Evolutionary conservation across 2,113 vertebrate genomes (phyloP).

Genomic region (Elephantulus edwardii): DNA sequence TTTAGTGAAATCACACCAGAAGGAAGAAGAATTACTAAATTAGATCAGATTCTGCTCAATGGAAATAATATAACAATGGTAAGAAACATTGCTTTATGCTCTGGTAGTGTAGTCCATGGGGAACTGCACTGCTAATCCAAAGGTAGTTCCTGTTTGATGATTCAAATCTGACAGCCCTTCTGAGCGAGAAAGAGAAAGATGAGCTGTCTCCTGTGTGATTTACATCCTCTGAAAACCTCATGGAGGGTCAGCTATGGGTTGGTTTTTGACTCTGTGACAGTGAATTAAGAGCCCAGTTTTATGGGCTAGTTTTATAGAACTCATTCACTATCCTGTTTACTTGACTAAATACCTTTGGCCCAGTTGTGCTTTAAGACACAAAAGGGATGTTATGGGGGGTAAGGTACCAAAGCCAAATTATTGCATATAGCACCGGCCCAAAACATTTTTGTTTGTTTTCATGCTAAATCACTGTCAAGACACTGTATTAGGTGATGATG

Average conservation of each 20-base stretch:
- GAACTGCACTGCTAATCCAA: too few relatives aligned
- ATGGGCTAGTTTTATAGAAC: neutral
- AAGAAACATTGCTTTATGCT: constrained; percentile 55
- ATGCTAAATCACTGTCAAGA: constrained; percentile 16
- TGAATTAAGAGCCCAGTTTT: constrained; percentile 1
- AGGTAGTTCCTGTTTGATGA: too few relatives aligned
- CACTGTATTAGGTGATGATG: neutral
- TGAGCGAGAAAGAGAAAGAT: too few relatives aligned
- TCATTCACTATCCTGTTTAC: neutral
- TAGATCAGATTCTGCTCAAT: constrained; percentile 98
- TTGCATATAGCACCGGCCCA: neutral
- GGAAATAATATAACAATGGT: constrained; percentile 99
- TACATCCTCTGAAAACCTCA: too few relatives aligned
- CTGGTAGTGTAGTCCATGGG: too few relatives aligned
- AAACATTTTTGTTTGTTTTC: constrained; percentile 21
- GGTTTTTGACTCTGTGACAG: too few relatives aligned
- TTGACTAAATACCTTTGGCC: neutral
- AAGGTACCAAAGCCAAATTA: neutral
- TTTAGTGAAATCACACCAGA: constrained; percentile 97
- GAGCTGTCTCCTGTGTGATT: too few relatives aligned
- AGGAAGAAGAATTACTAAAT: constrained; percentile 96
- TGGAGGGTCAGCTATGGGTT: too few relatives aligned
- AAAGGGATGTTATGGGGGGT: neutral
- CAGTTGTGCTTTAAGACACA: neutral
- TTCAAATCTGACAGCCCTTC: too few relatives aligned